Evolutionary conservation across 2,888 invertebrate genomes (phyloP).

Genomic region (Napeogenes inachia): DNA sequence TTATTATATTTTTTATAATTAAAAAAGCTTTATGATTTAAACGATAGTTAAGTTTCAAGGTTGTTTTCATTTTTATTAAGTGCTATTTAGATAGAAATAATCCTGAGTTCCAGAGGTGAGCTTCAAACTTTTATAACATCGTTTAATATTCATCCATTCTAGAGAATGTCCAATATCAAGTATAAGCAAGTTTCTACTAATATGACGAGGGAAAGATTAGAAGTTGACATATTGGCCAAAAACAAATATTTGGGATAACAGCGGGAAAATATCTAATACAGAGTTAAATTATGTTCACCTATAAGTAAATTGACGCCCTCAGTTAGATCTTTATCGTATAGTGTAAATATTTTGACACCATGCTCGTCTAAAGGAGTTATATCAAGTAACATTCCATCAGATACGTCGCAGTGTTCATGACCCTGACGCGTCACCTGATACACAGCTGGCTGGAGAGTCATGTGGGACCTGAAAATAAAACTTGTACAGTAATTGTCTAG

Average conservation of each 20-base stretch:
- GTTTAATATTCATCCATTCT: no score
- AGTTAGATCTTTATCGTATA: slow-evolving; percentile 84
- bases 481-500: slow-evolving; percentile 30
- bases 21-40: no score
- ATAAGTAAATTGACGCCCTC: slow-evolving; percentile 85
- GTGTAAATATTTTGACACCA: slow-evolving; percentile 81
- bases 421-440: slow-evolving; percentile 84
- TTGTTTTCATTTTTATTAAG: no score
- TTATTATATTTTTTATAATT: no score
- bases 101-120: no score
- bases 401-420: slow-evolving; percentile 83
- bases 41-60: no score
- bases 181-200: no score
- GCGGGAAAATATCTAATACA: neutral
- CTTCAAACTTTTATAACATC: no score
- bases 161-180: no score
- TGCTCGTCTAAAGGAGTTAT: slow-evolving; percentile 83
- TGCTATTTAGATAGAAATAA: no score
- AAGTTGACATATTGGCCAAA: neutral
- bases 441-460: slow-evolving; percentile 78
- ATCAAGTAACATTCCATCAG: slow-evolving; percentile 82
- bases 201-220: neutral
- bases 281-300: slow-evolving; percentile 60
- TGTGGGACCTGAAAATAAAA: slow-evolving; percentile 65
- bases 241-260: neutral